These are phyloP conservation scores for Hedya salicella DNA, from an alignment of 2,888 invertebrate genomes.

Conservation along the genomic window DNA sequence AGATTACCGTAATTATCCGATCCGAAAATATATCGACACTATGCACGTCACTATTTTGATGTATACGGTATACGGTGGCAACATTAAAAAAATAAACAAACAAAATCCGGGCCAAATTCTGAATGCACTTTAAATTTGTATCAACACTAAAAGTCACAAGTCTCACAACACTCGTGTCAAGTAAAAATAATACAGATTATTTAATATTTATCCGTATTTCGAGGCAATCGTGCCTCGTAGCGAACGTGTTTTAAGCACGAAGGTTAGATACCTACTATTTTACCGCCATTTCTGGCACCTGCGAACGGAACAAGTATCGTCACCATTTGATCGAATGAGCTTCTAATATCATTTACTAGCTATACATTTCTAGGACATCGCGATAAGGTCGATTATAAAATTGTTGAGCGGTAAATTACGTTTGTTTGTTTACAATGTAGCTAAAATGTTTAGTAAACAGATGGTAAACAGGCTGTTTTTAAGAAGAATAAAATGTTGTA, in stretches of 20 bases:
- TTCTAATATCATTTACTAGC: slow-evolving; percentile 18
- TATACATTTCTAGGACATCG: not conserved
- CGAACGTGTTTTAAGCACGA: slow-evolving; percentile 49
- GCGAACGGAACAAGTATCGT: slow-evolving; percentile 33
- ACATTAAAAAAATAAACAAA: slow-evolving; percentile 36
- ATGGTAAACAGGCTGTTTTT: slow-evolving; percentile 1
- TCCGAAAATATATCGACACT: slow-evolving; percentile 19
- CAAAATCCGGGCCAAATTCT: slow-evolving; percentile 39
- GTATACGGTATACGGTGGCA: slow-evolving; percentile 19
- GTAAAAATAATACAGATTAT: not conserved
- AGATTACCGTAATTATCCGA: not conserved
- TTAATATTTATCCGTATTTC: slow-evolving; percentile 27
- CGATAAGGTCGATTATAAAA: slow-evolving; percentile 24
- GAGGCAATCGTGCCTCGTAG: slow-evolving; percentile 48
- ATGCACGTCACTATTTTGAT: slow-evolving; percentile 30
- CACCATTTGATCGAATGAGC: slow-evolving; percentile 37
- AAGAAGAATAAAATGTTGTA: not conserved
- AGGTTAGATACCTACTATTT: slow-evolving; percentile 50
- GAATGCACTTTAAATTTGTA: slow-evolving; percentile 26
- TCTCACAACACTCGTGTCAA: not conserved
- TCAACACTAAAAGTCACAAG: slow-evolving; percentile 20
- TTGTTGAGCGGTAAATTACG: not conserved
- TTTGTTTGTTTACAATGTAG: slow-evolving; percentile 14
- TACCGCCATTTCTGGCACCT: slow-evolving; percentile 51
- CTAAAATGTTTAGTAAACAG: slow-evolving; percentile 12